Conservation (phyloP, 2,113 vertebrate species). For the Syngnathus floridae region DNA sequence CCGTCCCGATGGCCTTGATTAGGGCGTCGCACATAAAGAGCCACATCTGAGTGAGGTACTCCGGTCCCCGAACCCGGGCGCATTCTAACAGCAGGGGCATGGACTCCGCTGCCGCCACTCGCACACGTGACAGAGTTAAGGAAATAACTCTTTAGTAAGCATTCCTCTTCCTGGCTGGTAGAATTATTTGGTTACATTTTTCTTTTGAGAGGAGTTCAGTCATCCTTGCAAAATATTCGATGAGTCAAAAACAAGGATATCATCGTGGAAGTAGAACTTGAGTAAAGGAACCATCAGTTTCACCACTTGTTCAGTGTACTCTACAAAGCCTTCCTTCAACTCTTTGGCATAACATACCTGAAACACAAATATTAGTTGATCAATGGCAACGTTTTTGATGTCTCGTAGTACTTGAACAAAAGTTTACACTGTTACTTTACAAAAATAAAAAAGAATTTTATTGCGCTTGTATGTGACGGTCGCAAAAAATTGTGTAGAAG, state of each 20-base stretch:
- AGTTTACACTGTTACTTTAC: neutral
- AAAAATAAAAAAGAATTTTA: neutral
- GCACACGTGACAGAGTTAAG: slow-evolving; percentile 80
- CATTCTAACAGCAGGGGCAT: slow-evolving; percentile 96
- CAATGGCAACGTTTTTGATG: neutral
- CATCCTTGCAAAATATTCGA: neutral
- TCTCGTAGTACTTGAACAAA: neutral
- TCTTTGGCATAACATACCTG: slow-evolving; percentile 99
- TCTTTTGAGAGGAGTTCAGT: neutral
- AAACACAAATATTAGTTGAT: slow-evolving; percentile 15
- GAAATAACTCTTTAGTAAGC: slow-evolving; percentile 13
- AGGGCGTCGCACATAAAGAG: slow-evolving; percentile 98
- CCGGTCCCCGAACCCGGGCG: slow-evolving; percentile 85
- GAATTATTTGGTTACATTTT: neutral
- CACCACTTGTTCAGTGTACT: slow-evolving; percentile 97
- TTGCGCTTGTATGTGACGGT: too few species aligned
- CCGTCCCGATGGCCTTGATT: slow-evolving; percentile 96
- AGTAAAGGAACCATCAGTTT: slow-evolving; percentile 97
- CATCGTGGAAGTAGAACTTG: slow-evolving; percentile 99
- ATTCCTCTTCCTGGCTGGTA: neutral
- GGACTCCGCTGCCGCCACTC: slow-evolving; percentile 93
- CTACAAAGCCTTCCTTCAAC: slow-evolving; percentile 96
- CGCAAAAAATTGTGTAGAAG: too few species aligned
- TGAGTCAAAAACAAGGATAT: slow-evolving; percentile 79
- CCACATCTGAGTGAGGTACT: slow-evolving; percentile 99